Evolutionary conservation across 2,797 vertebrate species (phyloP).

Genomic region (Alfaro cultratus): DNA sequence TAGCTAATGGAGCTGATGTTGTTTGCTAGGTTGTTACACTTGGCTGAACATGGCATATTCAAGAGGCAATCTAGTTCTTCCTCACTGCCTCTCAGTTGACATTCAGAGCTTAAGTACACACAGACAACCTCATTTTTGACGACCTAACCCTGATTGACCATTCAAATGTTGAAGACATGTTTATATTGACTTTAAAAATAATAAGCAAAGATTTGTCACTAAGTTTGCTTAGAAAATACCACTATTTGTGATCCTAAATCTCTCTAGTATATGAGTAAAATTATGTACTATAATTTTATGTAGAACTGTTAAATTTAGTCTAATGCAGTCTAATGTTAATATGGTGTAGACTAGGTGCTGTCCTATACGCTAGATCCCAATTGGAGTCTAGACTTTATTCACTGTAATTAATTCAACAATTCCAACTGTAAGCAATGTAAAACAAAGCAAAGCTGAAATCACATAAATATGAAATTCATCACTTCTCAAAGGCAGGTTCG

Average conservation of each 20-base stretch:
- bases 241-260: background rate
- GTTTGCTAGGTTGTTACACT: constrained; percentile 66
- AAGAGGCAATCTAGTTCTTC: constrained; percentile 63
- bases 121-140: constrained; percentile 1
- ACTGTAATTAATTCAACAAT: background rate
- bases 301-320: background rate
- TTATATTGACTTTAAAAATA: background rate
- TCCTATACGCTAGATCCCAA: background rate
- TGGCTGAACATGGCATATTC: constrained; percentile 57
- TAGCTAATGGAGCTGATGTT: constrained; percentile 52
- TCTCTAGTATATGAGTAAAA: background rate
- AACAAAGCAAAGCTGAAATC: background rate
- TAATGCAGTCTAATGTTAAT: background rate
- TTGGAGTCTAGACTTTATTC: background rate
- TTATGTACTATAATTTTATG: background rate
- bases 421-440: background rate
- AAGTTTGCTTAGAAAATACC: background rate
- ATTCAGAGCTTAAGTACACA: constrained; percentile 25
- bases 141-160: background rate
- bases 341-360: background rate
- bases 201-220: background rate
- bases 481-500: background rate
- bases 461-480: background rate
- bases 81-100: constrained; percentile 56
- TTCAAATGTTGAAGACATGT: background rate